Evolutionary conservation across 1,140 invertebrate genomes (phyloP).

Genomic region (Drosophila nasuta): DNA sequence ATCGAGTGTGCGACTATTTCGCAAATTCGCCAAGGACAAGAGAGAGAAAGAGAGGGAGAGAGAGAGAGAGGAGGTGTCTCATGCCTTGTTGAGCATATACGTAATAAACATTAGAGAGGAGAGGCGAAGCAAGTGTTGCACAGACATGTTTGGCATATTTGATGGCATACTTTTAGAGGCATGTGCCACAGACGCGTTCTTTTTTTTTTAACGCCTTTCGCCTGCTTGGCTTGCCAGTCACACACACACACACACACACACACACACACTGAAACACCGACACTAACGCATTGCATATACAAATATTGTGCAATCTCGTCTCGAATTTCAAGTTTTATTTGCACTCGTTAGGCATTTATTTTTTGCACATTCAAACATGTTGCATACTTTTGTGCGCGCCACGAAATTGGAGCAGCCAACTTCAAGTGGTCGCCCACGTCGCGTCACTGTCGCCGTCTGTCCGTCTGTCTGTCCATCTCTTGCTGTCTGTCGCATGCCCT

Average conservation of each 20-base stretch:
- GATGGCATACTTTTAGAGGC: constrained; percentile 76
- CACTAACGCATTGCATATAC: background rate
- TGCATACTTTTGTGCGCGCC: constrained; percentile 67
- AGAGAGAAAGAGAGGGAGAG: background rate
- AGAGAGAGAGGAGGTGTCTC: background rate
- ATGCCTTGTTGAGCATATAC: constrained; percentile 25
- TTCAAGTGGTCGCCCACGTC: constrained; percentile 69
- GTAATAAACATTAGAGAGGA: constrained; percentile 52
- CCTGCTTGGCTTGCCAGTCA: constrained; percentile 38
- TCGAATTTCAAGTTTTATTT: constrained; percentile 70
- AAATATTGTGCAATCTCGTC: constrained; percentile 35
- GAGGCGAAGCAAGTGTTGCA: constrained; percentile 43
- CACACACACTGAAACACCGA: background rate
- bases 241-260: constrained; percentile 9
- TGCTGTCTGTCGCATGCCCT: constrained; percentile 65
- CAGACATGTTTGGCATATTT: constrained; percentile 80
- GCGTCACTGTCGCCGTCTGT: constrained; percentile 40
- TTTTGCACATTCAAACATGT: constrained; percentile 63
- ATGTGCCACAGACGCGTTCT: constrained; percentile 44
- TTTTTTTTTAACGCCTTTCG: background rate
- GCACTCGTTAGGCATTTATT: constrained; percentile 68
- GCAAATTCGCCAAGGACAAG: background rate
- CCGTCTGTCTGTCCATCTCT: constrained; percentile 32
- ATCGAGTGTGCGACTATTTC: constrained; percentile 30
- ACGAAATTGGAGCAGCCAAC: constrained; percentile 68